Evolutionary conservation across 2,797 vertebrate species (phyloP), one percentile per base, ranked within the genome.

Genomic region (Neosilurus hyrtlii): DNA sequence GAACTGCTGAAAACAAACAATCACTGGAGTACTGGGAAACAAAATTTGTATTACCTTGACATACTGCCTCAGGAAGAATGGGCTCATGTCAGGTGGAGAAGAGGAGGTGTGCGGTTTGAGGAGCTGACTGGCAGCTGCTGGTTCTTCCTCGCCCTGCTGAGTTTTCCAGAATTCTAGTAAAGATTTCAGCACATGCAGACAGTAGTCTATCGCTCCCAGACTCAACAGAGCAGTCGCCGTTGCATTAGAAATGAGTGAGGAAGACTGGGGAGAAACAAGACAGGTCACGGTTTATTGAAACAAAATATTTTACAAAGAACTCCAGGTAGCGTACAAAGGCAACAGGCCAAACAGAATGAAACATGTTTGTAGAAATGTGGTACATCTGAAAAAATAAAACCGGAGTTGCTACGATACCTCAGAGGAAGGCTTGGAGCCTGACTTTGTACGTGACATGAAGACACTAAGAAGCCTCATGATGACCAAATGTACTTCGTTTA

Each of bases 401-500:
- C 24, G 0, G 30, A 77, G 61, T 18, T 78, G 37, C 59, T 78
- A 6, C 24, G 26, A 74, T 93, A 99, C 98, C 97, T 99, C 98
- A 83, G 97, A 96, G 49, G 97, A 97, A 9, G 98, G 97, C 89
- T 99, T 99, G 81, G 98, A 98, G 37, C 97, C 96, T 26, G 98
- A 99, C 86, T 99, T 99, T 16, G 98, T 99, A 85, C 98, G 95
- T 74, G 98, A 99, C 98, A 99, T 99, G 91, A 99, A 99, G 79
- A 99, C 98, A 1, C 97, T 99, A 49, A 99, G 95, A 1, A 99
- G 94, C 80, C 98, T 95, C 98, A 99, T 99, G 67, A 99, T 96
- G 70, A 99, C 98, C 89, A 99, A 88, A 82, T 99, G 98, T 77
- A 99, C 97, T 89, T 99, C 98, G 12, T 99, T 99, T 87, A 98